These are phyloP conservation scores for Promerops cafer DNA, from an alignment of 2,113 vertebrate species.

Conservation along the genomic window DNA sequence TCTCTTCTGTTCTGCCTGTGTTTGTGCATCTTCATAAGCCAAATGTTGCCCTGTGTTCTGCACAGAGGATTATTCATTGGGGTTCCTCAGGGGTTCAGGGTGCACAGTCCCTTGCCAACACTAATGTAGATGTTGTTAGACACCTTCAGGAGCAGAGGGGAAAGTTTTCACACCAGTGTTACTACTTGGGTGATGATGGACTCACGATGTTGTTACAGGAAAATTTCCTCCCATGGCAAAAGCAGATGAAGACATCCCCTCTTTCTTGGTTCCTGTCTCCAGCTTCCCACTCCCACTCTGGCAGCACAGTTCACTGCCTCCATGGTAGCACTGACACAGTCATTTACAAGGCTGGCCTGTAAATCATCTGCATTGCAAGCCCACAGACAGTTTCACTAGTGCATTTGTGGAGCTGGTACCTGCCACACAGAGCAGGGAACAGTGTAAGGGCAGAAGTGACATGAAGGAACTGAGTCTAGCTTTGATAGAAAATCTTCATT, in stretches of 20 bases:
- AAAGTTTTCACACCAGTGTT: neutral
- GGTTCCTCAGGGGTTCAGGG: neutral
- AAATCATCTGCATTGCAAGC: neutral
- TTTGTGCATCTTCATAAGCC: neutral
- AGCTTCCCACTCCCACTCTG: neutral
- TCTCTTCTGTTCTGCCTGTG: neutral
- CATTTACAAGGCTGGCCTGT: neutral
- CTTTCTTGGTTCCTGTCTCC: neutral
- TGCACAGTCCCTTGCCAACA: neutral
- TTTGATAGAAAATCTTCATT: neutral
- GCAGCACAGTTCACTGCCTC: neutral
- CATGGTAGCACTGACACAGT: neutral
- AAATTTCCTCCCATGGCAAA: neutral
- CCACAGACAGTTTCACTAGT: neutral
- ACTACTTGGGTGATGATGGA: neutral
- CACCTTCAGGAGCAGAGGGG: neutral
- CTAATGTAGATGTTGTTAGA: neutral
- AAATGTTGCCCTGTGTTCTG: neutral
- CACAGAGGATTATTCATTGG: neutral
- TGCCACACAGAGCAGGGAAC: neutral
- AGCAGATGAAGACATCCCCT: neutral
- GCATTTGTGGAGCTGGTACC: neutral
- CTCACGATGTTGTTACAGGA: neutral
- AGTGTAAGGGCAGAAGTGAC: fast-evolving
- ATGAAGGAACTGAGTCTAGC: neutral